Evolutionary conservation across 2,113 vertebrate genomes (phyloP).

Genomic region (Lophotis ruficrista): DNA sequence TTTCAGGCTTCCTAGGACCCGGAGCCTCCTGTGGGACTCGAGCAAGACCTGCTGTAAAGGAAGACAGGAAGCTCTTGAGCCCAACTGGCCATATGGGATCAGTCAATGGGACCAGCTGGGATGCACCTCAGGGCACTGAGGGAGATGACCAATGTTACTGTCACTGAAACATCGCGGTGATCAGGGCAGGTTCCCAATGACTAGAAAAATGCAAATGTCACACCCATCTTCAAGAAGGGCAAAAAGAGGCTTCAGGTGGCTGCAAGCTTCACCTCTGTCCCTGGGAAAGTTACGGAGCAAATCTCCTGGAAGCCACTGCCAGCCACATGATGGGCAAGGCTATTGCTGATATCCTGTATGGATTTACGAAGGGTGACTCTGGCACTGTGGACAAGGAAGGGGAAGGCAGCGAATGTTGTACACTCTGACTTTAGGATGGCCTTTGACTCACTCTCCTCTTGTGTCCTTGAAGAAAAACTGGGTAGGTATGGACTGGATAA

Average conservation of each 20-base stretch:
- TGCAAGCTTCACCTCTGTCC: neutral
- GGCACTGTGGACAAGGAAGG: neutral
- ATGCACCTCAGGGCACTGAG: neutral
- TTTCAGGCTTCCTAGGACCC: neutral
- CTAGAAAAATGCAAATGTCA: neutral
- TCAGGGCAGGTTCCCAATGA: neutral
- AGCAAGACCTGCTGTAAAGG: neutral
- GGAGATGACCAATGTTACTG: neutral
- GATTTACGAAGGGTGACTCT: neutral
- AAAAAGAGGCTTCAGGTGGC: neutral
- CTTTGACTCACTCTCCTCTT: neutral
- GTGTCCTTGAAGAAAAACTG: neutral
- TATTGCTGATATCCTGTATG: neutral
- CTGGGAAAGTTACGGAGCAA: neutral
- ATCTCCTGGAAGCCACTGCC: neutral
- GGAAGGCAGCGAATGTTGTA: neutral
- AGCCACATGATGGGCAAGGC: neutral
- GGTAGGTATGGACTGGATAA: neutral
- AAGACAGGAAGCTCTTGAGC: neutral
- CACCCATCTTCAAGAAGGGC: neutral
- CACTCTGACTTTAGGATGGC: neutral
- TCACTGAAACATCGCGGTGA: neutral
- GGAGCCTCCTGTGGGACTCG: neutral
- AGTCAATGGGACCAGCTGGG: neutral
- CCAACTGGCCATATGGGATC: neutral